Evolutionary conservation across 2,888 invertebrate genomes (phyloP).

Genomic region (Hydraecia micacea): DNA sequence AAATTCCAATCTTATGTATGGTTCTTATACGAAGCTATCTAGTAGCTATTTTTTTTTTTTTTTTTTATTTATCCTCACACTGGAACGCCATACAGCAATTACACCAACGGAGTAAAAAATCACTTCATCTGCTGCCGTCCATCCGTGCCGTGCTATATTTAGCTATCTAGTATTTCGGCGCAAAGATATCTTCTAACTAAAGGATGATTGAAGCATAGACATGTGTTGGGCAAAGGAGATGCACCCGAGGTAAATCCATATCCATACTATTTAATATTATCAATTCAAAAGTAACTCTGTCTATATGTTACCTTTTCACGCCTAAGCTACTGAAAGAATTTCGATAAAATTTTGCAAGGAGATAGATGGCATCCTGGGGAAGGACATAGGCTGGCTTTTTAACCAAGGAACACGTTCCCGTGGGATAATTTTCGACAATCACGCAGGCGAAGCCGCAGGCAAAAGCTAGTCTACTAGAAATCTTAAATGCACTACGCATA

Average conservation of each 20-base stretch:
- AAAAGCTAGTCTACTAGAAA: neutral
- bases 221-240: neutral
- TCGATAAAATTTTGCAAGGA: neutral
- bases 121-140: too few relatives aligned
- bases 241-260: neutral
- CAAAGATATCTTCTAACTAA: too few relatives aligned
- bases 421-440: neutral
- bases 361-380: neutral
- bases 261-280: too few relatives aligned
- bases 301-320: neutral
- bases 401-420: rapidly evolving
- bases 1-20: neutral
- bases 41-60: too few relatives aligned
- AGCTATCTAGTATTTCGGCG: too few relatives aligned
- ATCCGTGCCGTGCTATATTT: too few relatives aligned
- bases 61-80: too few relatives aligned
- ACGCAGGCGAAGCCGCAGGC: neutral
- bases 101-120: too few relatives aligned
- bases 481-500: conserved; percentile 47
- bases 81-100: too few relatives aligned
- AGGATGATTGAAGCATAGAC: neutral
- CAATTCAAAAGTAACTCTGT: too few relatives aligned
- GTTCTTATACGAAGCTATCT: too few relatives aligned
- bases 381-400: neutral
- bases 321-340: neutral